Evolutionary conservation across 2,888 invertebrate genomes (phyloP), one percentile per base, ranked within the genome.

Genomic region (Cerceris ruficornis): DNA sequence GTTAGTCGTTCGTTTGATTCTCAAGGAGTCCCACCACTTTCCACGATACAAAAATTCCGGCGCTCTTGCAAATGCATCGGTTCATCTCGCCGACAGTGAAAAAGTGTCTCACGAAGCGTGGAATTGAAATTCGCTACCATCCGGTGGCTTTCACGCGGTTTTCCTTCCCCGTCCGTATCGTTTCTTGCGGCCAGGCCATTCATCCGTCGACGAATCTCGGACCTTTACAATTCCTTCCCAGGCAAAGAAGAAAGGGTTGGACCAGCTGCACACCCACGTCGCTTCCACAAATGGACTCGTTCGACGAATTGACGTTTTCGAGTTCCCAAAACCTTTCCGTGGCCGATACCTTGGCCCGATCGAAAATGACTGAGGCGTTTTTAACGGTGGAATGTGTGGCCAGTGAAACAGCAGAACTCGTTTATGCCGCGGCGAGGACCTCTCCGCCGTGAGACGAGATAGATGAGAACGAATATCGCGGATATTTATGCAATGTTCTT

Each of bases 261-360:
- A 8, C 80, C 84, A 84, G 85, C 75, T 80, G 85, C 70, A 66
- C 77, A 77, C 82, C 73, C 67, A 80, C 77, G 62, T 70, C 72
- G 65, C 13, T 43, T 54, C 57, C 58, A 77, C 61, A 73, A 85
- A 84, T 81, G 75, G 78, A 77, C 57, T 77, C 83, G 76, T 85
- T 82, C 78, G 64, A 74, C 74, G 73, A 75, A 84, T 72, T 72
- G 77, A 85, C 84, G 61, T 82, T 75, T 81, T 72, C 67, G 54
- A 82, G 69, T 75, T 69, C 64, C 57, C 52, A 28, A 28, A 57
- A 42, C 70, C 57, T 59, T 60, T 42, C 69, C 57, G 9, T 11
- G 15, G 17, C n/a, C 28, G 28, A 28, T 28, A 28, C 28, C 4
- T 28, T 28, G 28, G 2, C 4, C 28, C 28, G 67, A 71, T 65